These are phyloP conservation scores for Scytalopus superciliaris DNA, from an alignment of 2,113 vertebrate genomes.

Conservation along the genomic window DNA sequence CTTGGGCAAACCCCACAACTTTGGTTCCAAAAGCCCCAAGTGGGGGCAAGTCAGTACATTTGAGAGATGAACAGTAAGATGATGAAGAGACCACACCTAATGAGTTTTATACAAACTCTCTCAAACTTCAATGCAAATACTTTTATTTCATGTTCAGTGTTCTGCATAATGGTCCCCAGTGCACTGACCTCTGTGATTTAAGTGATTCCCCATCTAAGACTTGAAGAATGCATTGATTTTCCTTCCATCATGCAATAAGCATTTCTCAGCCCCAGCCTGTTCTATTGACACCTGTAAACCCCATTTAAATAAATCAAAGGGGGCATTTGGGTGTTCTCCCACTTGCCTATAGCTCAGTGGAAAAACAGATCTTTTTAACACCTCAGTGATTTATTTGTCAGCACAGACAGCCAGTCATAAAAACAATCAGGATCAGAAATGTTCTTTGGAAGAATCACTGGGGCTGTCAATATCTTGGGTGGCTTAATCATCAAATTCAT, in stretches of 20 bases:
- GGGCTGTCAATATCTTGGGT: neutral
- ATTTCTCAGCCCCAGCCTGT: neutral
- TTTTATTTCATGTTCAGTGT: slow-evolving; percentile 58
- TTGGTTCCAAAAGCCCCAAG: neutral
- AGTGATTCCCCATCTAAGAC: slow-evolving; percentile 70
- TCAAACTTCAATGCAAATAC: neutral
- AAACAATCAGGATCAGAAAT: neutral
- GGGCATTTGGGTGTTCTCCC: neutral
- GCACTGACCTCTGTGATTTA: slow-evolving; percentile 72
- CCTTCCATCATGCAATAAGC: slow-evolving; percentile 63
- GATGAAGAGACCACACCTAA: neutral
- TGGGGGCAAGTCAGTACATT: neutral
- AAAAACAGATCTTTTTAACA: neutral
- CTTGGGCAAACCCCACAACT: neutral
- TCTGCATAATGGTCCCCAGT: slow-evolving; percentile 33
- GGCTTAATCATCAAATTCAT: neutral
- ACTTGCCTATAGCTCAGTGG: neutral
- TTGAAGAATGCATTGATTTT: slow-evolving; percentile 78
- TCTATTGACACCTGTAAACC: neutral
- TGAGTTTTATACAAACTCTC: neutral
- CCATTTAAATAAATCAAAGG: slow-evolving; percentile 26
- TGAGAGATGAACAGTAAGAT: neutral
- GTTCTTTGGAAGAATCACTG: neutral
- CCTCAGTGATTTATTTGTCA: neutral
- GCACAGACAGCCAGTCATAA: neutral